Base-by-base conservation (phyloP, 2,113 vertebrate species). In the Corvus moneduloides region DNA sequence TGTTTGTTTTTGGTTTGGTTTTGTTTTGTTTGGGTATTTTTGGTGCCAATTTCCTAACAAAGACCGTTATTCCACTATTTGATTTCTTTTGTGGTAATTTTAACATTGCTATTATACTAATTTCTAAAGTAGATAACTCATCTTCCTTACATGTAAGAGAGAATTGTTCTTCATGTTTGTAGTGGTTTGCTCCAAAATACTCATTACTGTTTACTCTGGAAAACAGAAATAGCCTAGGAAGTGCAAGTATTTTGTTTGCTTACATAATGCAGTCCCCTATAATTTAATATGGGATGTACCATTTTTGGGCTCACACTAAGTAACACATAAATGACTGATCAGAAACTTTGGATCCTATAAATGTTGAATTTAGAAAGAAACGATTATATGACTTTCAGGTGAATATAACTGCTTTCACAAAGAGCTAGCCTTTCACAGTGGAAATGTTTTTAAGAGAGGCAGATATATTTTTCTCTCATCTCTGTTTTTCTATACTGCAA, bases 331-430 rank as follows among this genome's bases (percentile, higher is more conserved):
- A 68, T 46, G 5, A 5, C 11, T 73, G 18, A 61, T 54, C 17
- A 66, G 71, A 95, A 94, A 43, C 4, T 44, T 33, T 33, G 15
- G 30, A 43, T 39, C 20, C 13, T 37, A 37, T 9, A 74, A 83
- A 59, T 16, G 0, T 5, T 43, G 9, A 39, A 59, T 51, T 72
- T 43, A 63, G 19, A 32, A 91, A 73, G 23, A 39, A 62, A 32
- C 12, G 0, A 4, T 44, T 74, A 3, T 26, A 27, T 1, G 2
- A 55, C 22, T 85, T 76, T 32, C 6, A 7, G 27, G 22, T 30
- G 11, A 28, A 7, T 18, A 62, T 58, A 7, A 5, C 3, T 89
- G 8, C 32, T 89, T 66, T 79, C 46, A 55, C 12, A 68, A 54
- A 62, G 8, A n/a, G 4, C 3, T 37, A 24, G 37, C 13, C 11